A percentile compares a stretch with the other conserved stretches of the same genome.
phyloP scores from a whole-genome alignment of 2,888 invertebrate genomes.

The Eupithecia vulgata region DNA sequence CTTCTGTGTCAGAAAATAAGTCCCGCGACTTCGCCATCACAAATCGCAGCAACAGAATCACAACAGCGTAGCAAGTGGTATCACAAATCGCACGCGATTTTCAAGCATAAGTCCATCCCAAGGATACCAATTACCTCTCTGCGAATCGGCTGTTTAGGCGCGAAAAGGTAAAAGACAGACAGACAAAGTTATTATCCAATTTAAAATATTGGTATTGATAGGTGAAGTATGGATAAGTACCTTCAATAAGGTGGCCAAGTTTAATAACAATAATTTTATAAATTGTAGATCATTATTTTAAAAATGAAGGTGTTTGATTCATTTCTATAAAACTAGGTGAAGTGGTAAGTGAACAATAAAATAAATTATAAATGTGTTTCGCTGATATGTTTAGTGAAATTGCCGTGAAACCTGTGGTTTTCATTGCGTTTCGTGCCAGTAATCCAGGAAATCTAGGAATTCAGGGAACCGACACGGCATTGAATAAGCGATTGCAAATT shows the following conservation, averaged over 20 bases:
- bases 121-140: too few species aligned
- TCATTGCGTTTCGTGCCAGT: background rate
- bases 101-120: too few species aligned
- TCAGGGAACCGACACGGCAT: background rate
- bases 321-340: background rate
- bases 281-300: background rate
- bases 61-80: too few species aligned
- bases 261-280: background rate
- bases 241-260: background rate
- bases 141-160: too few species aligned
- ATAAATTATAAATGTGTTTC: background rate
- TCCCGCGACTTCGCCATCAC: too few species aligned
- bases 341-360: background rate
- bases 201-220: too few species aligned
- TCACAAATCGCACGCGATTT: background rate
- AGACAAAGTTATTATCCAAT: too few species aligned
- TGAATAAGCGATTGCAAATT: background rate
- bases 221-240: background rate
- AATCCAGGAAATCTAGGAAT: constrained; percentile 3
- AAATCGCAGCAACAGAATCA: too few species aligned
- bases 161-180: too few species aligned
- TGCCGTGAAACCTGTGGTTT: background rate
- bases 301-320: background rate
- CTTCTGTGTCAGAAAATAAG: too few species aligned
- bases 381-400: background rate